Evolutionary conservation across 2,113 vertebrate species (phyloP).

Genomic region (Rhinopomastus cyanomelas): DNA sequence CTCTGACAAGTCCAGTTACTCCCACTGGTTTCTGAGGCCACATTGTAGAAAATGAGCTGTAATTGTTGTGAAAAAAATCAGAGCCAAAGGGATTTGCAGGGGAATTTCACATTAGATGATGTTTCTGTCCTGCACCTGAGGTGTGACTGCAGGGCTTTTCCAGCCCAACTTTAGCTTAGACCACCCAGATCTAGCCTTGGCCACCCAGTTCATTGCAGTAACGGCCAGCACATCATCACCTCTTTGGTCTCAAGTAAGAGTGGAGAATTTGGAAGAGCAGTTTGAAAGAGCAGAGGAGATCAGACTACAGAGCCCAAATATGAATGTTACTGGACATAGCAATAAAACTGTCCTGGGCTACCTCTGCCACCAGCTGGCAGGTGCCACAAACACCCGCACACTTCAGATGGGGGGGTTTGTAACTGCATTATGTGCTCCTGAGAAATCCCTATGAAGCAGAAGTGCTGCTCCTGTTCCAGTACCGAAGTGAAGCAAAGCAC

Average conservation of each 20-base stretch:
- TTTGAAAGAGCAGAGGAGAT: too few species aligned
- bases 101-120: not conserved
- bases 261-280: not conserved
- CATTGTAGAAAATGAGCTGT: not conserved
- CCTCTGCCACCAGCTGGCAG: not conserved
- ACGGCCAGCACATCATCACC: not conserved
- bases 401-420: not conserved
- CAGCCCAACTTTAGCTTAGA: not conserved
- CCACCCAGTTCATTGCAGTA: not conserved
- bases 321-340: not conserved
- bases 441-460: not conserved
- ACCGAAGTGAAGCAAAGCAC: not conserved
- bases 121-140: not conserved
- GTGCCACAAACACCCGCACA: not conserved
- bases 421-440: fast-evolving
- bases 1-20: not conserved
- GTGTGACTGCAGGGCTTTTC: not conserved
- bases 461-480: not conserved
- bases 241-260: fast-evolving
- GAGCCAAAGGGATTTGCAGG: not conserved
- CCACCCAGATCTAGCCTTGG: not conserved
- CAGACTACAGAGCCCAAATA: not conserved
- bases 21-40: not conserved
- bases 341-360: not conserved
- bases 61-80: not conserved